Percentiles rank a stretch among this genome's conserved stretches.
Conservation (phyloP, 2,797 vertebrate species). For the Mormyrops attenuatus region DNA sequence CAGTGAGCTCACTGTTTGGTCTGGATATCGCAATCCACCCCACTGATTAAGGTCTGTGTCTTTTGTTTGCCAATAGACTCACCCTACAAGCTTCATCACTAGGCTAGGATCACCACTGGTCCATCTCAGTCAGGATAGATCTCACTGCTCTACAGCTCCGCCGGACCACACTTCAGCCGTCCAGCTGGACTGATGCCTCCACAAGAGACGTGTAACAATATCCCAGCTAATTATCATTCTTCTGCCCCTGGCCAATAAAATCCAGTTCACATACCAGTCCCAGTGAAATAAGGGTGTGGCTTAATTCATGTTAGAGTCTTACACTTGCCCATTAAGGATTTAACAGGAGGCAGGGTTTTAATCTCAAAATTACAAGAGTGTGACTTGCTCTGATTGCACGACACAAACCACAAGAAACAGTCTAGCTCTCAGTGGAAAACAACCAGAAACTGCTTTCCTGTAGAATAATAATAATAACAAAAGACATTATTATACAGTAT, state of each 20-base stretch:
- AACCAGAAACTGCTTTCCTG: background rate
- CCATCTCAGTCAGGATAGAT: background rate
- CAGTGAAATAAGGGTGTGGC: background rate
- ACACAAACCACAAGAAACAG: background rate
- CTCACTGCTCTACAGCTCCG: background rate
- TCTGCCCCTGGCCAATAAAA: background rate
- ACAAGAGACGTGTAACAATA: background rate
- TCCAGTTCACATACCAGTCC: background rate
- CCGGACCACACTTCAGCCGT: background rate
- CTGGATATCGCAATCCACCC: background rate
- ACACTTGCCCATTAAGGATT: background rate
- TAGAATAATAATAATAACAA: background rate
- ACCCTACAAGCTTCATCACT: background rate
- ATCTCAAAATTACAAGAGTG: background rate
- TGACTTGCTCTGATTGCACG: background rate
- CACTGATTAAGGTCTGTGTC: background rate
- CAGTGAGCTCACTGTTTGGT: background rate
- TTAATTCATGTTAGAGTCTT: background rate
- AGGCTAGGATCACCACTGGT: background rate
- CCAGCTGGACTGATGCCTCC: background rate
- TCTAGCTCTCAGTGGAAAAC: background rate
- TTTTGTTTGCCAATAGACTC: background rate
- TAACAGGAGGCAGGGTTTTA: background rate
- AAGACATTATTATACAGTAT: background rate
- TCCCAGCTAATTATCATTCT: background rate